Percentiles rank a stretch among this genome's conserved stretches.
Conservation (phyloP, 1,140 invertebrate genomes). For the Cotesia chilonis region DNA sequence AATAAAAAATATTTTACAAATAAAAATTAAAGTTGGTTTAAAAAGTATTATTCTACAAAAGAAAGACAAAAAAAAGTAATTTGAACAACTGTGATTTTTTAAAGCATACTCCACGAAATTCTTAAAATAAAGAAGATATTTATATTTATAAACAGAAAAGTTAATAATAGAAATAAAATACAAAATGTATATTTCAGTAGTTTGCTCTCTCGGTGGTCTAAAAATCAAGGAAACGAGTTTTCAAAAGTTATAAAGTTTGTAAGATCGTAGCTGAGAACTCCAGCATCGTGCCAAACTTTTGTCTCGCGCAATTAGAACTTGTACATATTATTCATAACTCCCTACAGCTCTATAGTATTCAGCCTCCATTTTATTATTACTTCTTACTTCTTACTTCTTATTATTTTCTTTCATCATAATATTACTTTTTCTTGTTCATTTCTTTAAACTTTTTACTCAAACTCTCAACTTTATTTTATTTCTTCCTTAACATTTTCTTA, state of each 20-base stretch:
- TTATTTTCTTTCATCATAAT: slow-evolving; percentile 10
- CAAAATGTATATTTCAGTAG: background rate
- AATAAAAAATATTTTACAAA: no score
- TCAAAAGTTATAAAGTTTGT: slow-evolving; percentile 34
- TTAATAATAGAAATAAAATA: background rate
- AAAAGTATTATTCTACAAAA: no score
- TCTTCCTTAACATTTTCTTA: background rate
- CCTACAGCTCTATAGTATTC: slow-evolving; percentile 23
- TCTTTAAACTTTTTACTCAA: background rate
- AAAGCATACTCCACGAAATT: background rate
- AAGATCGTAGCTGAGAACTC: slow-evolving; percentile 16
- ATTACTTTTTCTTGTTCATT: background rate
- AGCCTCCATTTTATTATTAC: slow-evolving; percentile 33
- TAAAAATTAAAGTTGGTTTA: no score
- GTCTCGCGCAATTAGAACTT: slow-evolving; percentile 64
- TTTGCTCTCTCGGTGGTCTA: background rate
- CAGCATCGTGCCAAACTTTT: slow-evolving; percentile 47
- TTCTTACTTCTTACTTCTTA: slow-evolving; percentile 8
- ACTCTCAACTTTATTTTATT: background rate
- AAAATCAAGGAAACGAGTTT: background rate
- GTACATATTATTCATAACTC: slow-evolving; percentile 64
- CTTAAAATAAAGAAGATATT: background rate
- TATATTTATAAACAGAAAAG: background rate
- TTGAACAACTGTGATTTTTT: no score
- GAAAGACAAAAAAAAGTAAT: no score